Evolutionary conservation across 2,888 invertebrate species (phyloP).

Genomic region (Raillietiella orientalis): DNA sequence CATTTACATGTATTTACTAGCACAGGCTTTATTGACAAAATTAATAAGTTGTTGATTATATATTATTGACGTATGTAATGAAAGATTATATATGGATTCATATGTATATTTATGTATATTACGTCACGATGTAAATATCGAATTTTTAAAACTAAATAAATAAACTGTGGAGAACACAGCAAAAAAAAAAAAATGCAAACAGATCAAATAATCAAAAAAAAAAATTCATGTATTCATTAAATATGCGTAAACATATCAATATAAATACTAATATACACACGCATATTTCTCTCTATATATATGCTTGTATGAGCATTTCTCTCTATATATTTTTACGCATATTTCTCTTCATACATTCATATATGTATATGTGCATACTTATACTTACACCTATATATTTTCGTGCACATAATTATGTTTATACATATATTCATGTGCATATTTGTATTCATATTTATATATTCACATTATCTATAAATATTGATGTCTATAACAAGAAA

Average conservation of each 20-base stretch:
- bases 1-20: no score
- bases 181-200: neutral
- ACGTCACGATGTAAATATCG: no score
- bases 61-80: no score
- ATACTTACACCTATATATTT: neutral
- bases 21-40: no score
- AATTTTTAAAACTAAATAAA: neutral
- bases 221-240: conserved; percentile 3
- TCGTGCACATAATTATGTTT: neutral
- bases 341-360: conserved; percentile 2
- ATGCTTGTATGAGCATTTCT: conserved; percentile 1
- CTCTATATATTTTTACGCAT: conserved; percentile 2
- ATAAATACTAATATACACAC: conserved; percentile 2
- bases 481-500: no score
- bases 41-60: no score
- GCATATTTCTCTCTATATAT: conserved; percentile 3
- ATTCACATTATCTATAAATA: no score
- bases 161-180: neutral
- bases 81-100: no score
- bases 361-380: conserved; percentile 2
- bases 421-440: conserved; percentile 6
- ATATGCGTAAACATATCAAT: neutral
- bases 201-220: neutral
- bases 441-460: no score
- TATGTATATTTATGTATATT: no score